phyloP scores from a whole-genome alignment of 2,113 vertebrate species.

The Micromys minutus region DNA sequence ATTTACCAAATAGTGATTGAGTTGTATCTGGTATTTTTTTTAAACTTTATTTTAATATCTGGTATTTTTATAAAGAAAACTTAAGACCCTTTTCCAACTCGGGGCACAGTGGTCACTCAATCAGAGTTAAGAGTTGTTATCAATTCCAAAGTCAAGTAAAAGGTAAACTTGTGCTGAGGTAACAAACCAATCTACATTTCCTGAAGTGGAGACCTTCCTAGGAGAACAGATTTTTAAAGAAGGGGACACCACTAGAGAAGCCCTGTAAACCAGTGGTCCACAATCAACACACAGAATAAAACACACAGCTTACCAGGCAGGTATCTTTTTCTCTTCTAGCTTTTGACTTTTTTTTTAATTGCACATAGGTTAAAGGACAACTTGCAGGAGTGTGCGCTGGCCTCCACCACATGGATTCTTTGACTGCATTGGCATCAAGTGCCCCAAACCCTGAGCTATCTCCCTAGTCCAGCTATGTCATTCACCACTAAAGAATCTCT shows the following conservation, averaged over 20 bases:
- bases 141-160: constrained; percentile 9
- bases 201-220: neutral
- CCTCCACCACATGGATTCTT: neutral
- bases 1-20: neutral
- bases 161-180: neutral
- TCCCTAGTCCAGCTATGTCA: neutral
- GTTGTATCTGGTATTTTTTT: neutral
- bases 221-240: neutral
- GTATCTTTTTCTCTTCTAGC: neutral
- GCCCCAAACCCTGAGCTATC: neutral
- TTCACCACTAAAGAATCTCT: neutral
- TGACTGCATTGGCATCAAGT: neutral
- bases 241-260: neutral
- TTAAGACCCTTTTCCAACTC: constrained; percentile 6
- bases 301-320: neutral
- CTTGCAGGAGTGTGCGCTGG: neutral
- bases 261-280: neutral
- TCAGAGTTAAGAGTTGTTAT: neutral
- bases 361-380: neutral
- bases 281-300: neutral
- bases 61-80: neutral
- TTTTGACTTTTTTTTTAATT: neutral
- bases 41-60: too few species aligned
- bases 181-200: neutral
- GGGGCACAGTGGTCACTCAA: neutral